Evolutionary conservation across 2,797 vertebrate genomes (phyloP), one percentile per base, ranked within the genome.

Genomic region (Poeciliopsis gracilis): DNA sequence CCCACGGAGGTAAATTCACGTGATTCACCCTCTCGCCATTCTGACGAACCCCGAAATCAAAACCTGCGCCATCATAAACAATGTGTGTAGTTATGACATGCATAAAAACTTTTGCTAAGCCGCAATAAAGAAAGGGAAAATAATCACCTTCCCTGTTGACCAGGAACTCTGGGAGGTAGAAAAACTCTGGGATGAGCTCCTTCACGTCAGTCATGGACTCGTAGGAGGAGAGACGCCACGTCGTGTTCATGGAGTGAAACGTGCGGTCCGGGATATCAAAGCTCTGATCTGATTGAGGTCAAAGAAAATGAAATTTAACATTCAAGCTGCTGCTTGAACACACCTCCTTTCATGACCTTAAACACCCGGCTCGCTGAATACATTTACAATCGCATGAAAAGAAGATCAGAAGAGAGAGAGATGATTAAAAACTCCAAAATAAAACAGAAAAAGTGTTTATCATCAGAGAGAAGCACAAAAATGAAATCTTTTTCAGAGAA

Each of bases 221-320:
- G 45, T 95, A 99, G 0, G 98, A 99, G 43, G 98, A 99, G 45
- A 99, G 97, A 30, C 98, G 96, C 98, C 98, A 99, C 2, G 98
- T 99, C 87, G 98, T 99, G 90, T 99, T 97, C 95, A 98, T 99
- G 63, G 98, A 99, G 93, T 99, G 98, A 92, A 99, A 99, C 23
- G 98, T 99, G 92, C 98, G 97, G 95, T 99, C 98, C 67, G 98
- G 98, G 89, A 99, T 99, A 96, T 99, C 98, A 96, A 99, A 99
- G 95, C 98, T 99, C 93, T 99, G 98, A 95, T 99, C 98, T 99
- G 93, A 79, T 82, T 75, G 80, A 82, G 82, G 82, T 78, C 91
- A 78, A 91, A 94, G 77, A 93, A 86, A 89, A 90, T 79, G 82
- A 82, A 78, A 94, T 95, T 91, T 93, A 76, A 91, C 49, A 92